Evolutionary conservation across 2,888 invertebrate genomes (phyloP).

Genomic region (Drosophila leonis): DNA sequence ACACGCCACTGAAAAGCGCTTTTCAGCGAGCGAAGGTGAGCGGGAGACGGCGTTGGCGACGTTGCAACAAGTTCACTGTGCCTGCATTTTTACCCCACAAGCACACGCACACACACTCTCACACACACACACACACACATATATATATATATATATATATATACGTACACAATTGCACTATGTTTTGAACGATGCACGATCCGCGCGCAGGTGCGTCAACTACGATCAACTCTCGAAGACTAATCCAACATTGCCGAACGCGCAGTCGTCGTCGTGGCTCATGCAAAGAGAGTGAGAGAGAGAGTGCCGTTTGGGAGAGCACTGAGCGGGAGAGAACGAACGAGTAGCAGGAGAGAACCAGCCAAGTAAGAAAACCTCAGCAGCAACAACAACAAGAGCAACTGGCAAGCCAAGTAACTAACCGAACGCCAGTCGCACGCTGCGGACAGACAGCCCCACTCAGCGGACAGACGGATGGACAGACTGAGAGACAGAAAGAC

Average conservation of each 20-base stretch:
- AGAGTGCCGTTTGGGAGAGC: slow-evolving; percentile 10
- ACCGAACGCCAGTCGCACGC: slow-evolving; percentile 79
- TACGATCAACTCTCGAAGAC: slow-evolving; percentile 85
- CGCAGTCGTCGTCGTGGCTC: slow-evolving; percentile 74
- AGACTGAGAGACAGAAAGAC: slow-evolving; percentile 52
- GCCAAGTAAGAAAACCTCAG: slow-evolving; percentile 49
- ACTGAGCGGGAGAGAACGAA: slow-evolving; percentile 23
- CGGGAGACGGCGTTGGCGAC: slow-evolving; percentile 35
- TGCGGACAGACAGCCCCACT: slow-evolving; percentile 51
- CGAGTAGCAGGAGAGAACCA: slow-evolving; percentile 58
- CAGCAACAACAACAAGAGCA: slow-evolving; percentile 35
- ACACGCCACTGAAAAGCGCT: slow-evolving; percentile 71
- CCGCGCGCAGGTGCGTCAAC: slow-evolving; percentile 84
- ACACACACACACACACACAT: slow-evolving; percentile 9
- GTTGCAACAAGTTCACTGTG: slow-evolving; percentile 80
- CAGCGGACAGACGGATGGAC: slow-evolving; percentile 53
- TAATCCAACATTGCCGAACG: slow-evolving; percentile 75
- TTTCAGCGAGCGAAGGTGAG: slow-evolving; percentile 48
- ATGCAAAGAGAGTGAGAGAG: slow-evolving; percentile 19
- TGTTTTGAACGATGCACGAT: slow-evolving; percentile 60
- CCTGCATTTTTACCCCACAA: slow-evolving; percentile 53
- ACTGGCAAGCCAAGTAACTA: slow-evolving; percentile 39
- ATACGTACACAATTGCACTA: slow-evolving; percentile 60
- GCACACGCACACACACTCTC: slow-evolving; percentile 38
- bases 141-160: slow-evolving; percentile 27